phyloP scores from a whole-genome alignment of 2,797 vertebrate genomes.

The Hozukius guyotensis region DNA sequence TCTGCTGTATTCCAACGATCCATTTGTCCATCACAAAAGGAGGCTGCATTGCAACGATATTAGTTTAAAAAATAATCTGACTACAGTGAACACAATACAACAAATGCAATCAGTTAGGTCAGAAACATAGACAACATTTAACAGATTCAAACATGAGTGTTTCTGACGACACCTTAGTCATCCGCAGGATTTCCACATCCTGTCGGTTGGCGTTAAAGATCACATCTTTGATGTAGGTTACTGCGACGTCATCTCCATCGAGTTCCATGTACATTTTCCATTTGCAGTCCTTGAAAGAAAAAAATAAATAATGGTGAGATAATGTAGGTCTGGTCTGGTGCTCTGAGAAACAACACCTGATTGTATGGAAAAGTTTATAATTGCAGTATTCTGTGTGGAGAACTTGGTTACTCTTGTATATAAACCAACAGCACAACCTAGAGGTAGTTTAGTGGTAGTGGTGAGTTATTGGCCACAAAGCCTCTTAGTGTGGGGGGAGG shows the following conservation, averaged over 20 bases:
- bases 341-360: slow-evolving; percentile 23
- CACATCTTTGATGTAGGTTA: slow-evolving; percentile 98
- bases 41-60: slow-evolving; percentile 84
- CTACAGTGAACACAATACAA: neutral
- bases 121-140: neutral
- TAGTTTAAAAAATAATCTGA: neutral
- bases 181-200: slow-evolving; percentile 90
- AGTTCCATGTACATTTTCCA: slow-evolving; percentile 99
- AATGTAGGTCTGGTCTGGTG: slow-evolving; percentile 16
- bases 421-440: slow-evolving; percentile 87
- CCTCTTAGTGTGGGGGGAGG: neutral
- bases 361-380: slow-evolving; percentile 47
- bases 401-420: slow-evolving; percentile 44
- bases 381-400: slow-evolving; percentile 19
- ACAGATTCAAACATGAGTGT: neutral
- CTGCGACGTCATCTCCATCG: slow-evolving; percentile 95
- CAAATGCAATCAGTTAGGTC: neutral
- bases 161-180: slow-evolving; percentile 89
- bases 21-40: slow-evolving; percentile 99
- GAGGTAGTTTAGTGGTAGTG: slow-evolving; percentile 71
- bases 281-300: slow-evolving; percentile 92
- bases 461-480: slow-evolving; percentile 9
- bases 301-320: slow-evolving; percentile 12
- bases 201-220: slow-evolving; percentile 91
- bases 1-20: slow-evolving; percentile 89